phyloP scores from a whole-genome alignment of 2,797 vertebrate genomes.

The Pseudochirops cupreus region DNA sequence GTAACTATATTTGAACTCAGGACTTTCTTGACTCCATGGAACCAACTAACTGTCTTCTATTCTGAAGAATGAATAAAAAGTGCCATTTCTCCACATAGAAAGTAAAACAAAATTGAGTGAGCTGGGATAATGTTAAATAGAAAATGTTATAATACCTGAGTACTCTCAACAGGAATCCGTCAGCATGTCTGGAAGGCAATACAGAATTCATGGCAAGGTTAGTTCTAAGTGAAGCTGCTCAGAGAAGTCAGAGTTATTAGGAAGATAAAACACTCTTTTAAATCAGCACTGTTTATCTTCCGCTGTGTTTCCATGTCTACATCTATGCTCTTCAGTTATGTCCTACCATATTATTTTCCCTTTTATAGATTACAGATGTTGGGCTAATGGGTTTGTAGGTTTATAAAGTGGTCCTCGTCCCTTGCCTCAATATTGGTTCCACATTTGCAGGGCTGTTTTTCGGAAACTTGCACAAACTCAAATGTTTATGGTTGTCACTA shows the following conservation, averaged over 20 bases:
- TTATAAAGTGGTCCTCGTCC: slow-evolving; percentile 72
- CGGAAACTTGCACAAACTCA: slow-evolving; percentile 67
- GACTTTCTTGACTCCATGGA: background rate
- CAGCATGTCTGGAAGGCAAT: slow-evolving; percentile 34
- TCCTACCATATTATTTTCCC: slow-evolving; percentile 54
- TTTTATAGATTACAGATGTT: slow-evolving; percentile 78
- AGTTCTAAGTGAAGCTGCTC: slow-evolving; percentile 7
- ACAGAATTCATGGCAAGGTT: slow-evolving; percentile 13
- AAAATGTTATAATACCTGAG: slow-evolving; percentile 57
- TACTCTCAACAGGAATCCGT: slow-evolving; percentile 21
- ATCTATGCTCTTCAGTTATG: slow-evolving; percentile 47
- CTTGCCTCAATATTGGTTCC: slow-evolving; percentile 78
- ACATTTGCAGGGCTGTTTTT: slow-evolving; percentile 72
- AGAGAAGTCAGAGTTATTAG: slow-evolving; percentile 50
- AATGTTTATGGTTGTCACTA: slow-evolving; percentile 76
- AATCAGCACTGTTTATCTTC: slow-evolving; percentile 62
- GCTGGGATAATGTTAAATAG: slow-evolving; percentile 46
- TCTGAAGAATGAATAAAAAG: background rate
- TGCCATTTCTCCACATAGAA: background rate
- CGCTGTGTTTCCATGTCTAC: slow-evolving; percentile 54
- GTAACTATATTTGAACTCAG: background rate
- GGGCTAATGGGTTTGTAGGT: slow-evolving; percentile 65
- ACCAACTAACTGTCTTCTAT: background rate
- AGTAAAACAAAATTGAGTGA: background rate
- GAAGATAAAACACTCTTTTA: slow-evolving; percentile 52